Percentiles rank a stretch among this genome's conserved stretches.
These are phyloP conservation scores for Hemitrygon akajei DNA, from an alignment of 2,797 vertebrate genomes.

Conservation along the genomic window DNA sequence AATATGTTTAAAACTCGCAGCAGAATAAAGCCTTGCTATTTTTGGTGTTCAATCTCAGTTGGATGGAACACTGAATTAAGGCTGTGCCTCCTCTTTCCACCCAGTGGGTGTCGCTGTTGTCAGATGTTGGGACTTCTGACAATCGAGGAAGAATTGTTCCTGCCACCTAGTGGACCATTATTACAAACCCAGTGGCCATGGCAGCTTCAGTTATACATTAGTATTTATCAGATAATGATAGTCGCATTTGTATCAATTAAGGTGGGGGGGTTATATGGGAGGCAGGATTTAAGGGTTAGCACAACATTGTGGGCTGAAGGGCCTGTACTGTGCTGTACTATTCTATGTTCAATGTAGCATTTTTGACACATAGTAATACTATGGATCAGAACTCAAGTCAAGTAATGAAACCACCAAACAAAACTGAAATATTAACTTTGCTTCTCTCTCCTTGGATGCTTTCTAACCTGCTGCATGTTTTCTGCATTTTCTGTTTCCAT, in stretches of 20 bases:
- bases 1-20: neutral
- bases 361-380: neutral
- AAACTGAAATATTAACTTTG: no score
- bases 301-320: no score
- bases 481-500: no score
- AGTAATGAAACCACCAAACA: no score
- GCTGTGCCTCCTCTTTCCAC: neutral
- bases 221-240: neutral
- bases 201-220: neutral
- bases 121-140: neutral
- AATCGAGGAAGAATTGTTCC: neutral
- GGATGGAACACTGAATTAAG: neutral
- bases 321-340: no score
- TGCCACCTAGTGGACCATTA: neutral
- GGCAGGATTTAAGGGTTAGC: no score
- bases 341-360: neutral
- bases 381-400: neutral
- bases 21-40: neutral
- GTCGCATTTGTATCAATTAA: neutral
- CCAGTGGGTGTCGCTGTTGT: slow-evolving; percentile 1
- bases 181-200: neutral
- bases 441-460: no score
- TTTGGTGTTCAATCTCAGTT: neutral
- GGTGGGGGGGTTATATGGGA: no score
- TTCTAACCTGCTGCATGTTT: no score